These are phyloP conservation scores for Apistogramma diplotaenia DNA, from an alignment of 2,113 vertebrate genomes.

Conservation along the genomic window DNA sequence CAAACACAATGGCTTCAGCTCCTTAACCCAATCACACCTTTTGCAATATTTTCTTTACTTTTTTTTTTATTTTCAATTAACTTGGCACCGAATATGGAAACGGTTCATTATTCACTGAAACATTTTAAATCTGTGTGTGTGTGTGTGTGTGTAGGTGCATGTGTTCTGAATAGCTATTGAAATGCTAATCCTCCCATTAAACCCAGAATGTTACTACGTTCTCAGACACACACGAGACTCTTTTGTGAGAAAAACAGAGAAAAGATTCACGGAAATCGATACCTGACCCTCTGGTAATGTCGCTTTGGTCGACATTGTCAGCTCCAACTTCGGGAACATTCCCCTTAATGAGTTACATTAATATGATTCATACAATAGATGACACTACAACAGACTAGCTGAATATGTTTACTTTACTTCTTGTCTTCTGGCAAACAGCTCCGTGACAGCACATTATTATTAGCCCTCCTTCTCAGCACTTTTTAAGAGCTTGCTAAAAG, in stretches of 20 bases:
- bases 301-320: constrained; percentile 13
- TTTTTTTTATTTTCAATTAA: neutral
- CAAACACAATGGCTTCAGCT: neutral
- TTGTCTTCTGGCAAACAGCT: neutral
- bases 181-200: constrained; percentile 55
- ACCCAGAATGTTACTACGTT: neutral
- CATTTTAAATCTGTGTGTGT: constrained; percentile 1
- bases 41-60: neutral
- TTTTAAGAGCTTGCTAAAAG: neutral
- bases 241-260: constrained; percentile 23
- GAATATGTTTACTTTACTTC: constrained; percentile 14
- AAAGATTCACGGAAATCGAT: constrained; percentile 32
- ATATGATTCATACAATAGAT: neutral
- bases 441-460: neutral
- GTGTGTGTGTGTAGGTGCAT: neutral
- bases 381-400: neutral
- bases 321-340: constrained; percentile 8
- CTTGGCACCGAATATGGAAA: constrained; percentile 15
- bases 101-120: constrained; percentile 1
- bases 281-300: constrained; percentile 16
- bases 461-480: neutral
- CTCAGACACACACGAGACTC: constrained; percentile 16
- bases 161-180: constrained; percentile 25
- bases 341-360: constrained; percentile 1
- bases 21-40: neutral